Evolutionary conservation across 2,797 vertebrate species (phyloP).

Genomic region (Catostomus latipinnis): DNA sequence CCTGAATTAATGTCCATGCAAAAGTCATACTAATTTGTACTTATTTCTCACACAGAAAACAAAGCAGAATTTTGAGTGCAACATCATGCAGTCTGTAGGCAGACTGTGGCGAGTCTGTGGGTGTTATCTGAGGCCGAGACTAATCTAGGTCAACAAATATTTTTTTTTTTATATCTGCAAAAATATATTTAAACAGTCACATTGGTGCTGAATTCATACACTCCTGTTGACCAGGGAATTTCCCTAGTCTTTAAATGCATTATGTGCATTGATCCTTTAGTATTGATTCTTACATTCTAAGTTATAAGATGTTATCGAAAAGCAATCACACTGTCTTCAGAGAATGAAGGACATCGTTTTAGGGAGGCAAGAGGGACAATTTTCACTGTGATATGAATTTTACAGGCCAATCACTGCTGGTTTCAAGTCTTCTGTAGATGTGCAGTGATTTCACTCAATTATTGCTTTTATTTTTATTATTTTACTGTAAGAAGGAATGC

Average conservation of each 20-base stretch:
- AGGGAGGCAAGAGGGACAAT: neutral
- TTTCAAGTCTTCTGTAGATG: neutral
- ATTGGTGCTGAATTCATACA: conserved; percentile 37
- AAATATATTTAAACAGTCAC: conserved; percentile 17
- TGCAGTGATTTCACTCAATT: no score
- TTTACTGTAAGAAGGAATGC: no score
- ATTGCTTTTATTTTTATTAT: no score
- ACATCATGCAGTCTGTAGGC: neutral
- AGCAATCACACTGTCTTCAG: conserved; percentile 64
- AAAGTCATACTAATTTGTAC: no score
- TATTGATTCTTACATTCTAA: conserved; percentile 67
- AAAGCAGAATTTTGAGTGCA: no score
- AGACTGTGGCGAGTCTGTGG: no score
- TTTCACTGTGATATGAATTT: neutral
- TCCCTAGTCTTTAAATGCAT: conserved; percentile 70
- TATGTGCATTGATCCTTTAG: conserved; percentile 69
- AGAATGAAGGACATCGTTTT: conserved; percentile 54
- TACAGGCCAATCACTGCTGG: neutral
- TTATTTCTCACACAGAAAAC: no score
- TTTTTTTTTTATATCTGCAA: neutral
- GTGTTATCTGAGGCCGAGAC: no score
- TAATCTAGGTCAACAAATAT: no score
- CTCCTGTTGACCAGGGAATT: conserved; percentile 47
- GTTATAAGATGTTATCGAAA: conserved; percentile 72
- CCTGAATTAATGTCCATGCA: no score